phyloP scores from a whole-genome alignment of 2,113 vertebrate genomes.

The Oxygymnocypris stewartii region DNA sequence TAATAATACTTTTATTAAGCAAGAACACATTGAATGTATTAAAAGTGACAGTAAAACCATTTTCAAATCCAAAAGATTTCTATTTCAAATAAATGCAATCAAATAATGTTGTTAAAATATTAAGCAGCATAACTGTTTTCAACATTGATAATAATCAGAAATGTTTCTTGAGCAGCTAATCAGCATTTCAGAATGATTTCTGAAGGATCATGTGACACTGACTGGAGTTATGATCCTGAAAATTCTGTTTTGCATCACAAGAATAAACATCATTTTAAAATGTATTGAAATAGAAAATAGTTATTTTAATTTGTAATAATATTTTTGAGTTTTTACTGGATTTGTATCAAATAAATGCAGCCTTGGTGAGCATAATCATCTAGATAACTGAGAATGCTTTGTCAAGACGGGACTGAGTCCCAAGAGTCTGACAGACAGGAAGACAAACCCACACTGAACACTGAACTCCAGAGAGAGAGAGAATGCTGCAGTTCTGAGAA shows the following conservation, averaged over 20 bases:
- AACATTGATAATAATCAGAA: neutral
- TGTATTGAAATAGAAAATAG: neutral
- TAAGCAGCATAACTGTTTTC: neutral
- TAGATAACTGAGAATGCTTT: neutral
- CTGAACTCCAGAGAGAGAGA: neutral
- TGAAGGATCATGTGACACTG: constrained; percentile 7
- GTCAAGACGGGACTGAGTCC: too few species aligned
- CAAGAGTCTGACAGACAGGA: neutral
- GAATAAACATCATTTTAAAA: neutral
- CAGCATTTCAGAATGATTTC: neutral
- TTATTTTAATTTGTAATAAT: too few species aligned
- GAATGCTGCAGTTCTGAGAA: neutral
- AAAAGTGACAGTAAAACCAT: neutral
- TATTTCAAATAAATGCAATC: neutral
- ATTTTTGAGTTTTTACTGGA: too few species aligned
- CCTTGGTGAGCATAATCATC: neutral
- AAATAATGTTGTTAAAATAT: neutral
- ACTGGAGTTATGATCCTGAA: neutral
- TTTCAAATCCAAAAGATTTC: neutral
- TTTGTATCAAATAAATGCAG: neutral
- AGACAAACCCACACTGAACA: neutral
- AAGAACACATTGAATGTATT: neutral
- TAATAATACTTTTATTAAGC: too few species aligned
- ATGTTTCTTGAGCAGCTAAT: neutral
- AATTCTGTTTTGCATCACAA: neutral